Percentiles rank a stretch among this genome's conserved stretches.
Conservation (phyloP, 2,888 invertebrate species). For the Rosalia funebris region DNA sequence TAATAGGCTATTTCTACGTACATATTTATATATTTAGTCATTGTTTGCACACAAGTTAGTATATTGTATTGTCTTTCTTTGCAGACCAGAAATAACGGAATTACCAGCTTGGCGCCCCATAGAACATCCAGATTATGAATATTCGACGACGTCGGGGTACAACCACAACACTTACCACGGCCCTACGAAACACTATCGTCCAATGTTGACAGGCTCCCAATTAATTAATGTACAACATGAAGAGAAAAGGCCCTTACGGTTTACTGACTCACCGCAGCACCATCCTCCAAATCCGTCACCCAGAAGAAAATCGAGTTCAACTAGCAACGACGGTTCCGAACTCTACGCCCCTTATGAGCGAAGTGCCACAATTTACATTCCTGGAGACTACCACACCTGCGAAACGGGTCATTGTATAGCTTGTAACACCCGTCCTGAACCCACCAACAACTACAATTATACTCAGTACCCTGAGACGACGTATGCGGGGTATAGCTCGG, state of each 20-base stretch:
- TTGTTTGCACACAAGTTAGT: too few species aligned
- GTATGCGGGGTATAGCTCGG: constrained; percentile 59
- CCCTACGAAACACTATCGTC: constrained; percentile 79
- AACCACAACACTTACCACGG: constrained; percentile 93
- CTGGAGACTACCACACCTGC: constrained; percentile 59
- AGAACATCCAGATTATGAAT: constrained; percentile 67
- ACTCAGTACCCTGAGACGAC: constrained; percentile 53
- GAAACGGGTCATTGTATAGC: constrained; percentile 57
- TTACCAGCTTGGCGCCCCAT: constrained; percentile 60
- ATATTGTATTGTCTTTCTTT: neutral
- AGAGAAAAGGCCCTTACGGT: constrained; percentile 74
- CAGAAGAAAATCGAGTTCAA: constrained; percentile 76
- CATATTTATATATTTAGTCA: too few species aligned
- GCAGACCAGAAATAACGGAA: constrained; percentile 57
- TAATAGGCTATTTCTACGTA: too few species aligned
- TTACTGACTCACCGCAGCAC: constrained; percentile 80
- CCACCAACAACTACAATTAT: constrained; percentile 42
- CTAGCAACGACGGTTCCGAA: constrained; percentile 77
- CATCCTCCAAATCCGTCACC: constrained; percentile 71
- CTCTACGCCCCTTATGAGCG: constrained; percentile 65
- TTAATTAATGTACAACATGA: constrained; percentile 65
- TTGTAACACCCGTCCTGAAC: constrained; percentile 52
- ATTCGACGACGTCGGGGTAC: constrained; percentile 69
- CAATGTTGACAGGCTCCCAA: constrained; percentile 70
- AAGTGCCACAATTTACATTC: constrained; percentile 63